Evolutionary conservation across 1,140 invertebrate species (phyloP), one percentile per base, ranked within the genome.

Genomic region (Bombus soroeensis): DNA sequence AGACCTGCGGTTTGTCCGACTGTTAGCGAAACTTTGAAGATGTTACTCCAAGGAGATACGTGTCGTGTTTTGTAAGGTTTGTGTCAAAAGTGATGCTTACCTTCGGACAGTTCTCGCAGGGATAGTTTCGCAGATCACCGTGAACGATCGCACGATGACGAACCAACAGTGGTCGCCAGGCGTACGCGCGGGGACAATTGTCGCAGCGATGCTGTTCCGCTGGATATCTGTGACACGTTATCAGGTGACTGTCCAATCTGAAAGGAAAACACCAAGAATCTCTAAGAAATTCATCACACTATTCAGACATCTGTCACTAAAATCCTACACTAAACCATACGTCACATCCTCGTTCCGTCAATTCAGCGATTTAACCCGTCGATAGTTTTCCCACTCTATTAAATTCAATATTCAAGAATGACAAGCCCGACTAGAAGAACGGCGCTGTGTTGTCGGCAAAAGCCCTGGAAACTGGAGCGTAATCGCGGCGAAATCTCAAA

Each of bases 21-120:
- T 95, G 92, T 94, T 94, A 94, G 94, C 92, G 89, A 94, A 91
- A 93, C 90, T 93, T 92, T 83, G 90, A 93, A 93, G 81, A 89
- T 88, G 71, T 74, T 79, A 87, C 86, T 91, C 68, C 25, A 8
- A 25, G 22, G n/a, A 75, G 39, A 85, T 8, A 59, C 81, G 72
- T 89, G 88, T 92, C 43, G 47, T 37, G 9, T 66, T 84, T 62
- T 9, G 10, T 13, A 1, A 32, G 5, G 22, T 34, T 37, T 0
- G 18, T 12, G 32, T 47, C 13, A 41, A 71, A 88, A 57, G 72
- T 73, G 84, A 74, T 77, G 85, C 94, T 95, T 93, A 97, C 97
- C 96, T 98, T 99, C 87, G 98, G 97, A 94, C 99, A 99, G 94
- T 99, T 98, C 93, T 99, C 98, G 95, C 99, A 99, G 41, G 97